phyloP scores from a whole-genome alignment of 2,113 vertebrate species.

The Stictonetta naevosa region DNA sequence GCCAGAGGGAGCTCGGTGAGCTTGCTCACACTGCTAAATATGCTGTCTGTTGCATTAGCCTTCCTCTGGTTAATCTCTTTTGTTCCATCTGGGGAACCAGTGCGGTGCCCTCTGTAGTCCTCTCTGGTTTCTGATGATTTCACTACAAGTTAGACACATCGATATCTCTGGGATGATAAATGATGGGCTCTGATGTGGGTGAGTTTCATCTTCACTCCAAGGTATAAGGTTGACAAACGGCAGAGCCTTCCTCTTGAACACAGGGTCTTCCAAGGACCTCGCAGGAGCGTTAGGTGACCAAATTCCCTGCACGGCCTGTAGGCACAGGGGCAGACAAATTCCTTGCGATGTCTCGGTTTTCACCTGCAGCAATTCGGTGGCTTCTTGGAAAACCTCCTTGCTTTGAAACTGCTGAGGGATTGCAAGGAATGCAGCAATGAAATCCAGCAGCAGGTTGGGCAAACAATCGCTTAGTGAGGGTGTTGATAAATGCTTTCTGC shows the following conservation, averaged over 20 bases:
- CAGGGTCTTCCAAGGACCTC: neutral
- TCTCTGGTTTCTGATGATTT: neutral
- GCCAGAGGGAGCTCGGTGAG: neutral
- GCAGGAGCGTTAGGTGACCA: neutral
- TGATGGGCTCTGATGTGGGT: neutral
- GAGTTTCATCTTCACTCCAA: neutral
- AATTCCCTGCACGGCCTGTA: neutral
- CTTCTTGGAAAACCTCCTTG: neutral
- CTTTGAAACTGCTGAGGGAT: neutral
- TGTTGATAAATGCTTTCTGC: conserved; percentile 1
- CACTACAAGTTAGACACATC: neutral
- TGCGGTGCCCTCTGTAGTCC: neutral
- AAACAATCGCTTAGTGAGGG: neutral
- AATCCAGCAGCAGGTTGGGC: neutral
- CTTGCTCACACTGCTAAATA: neutral
- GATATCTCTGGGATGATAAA: neutral
- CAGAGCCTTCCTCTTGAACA: neutral
- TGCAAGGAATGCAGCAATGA: neutral
- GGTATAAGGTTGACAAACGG: neutral
- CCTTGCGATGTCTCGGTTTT: neutral
- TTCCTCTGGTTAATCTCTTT: neutral
- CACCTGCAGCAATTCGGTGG: neutral
- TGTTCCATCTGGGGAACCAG: neutral
- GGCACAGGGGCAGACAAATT: neutral
- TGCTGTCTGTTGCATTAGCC: neutral